Evolutionary conservation across 2,113 vertebrate genomes (phyloP), one percentile per base, ranked within the genome.

Genomic region (Myotis brandtii): DNA sequence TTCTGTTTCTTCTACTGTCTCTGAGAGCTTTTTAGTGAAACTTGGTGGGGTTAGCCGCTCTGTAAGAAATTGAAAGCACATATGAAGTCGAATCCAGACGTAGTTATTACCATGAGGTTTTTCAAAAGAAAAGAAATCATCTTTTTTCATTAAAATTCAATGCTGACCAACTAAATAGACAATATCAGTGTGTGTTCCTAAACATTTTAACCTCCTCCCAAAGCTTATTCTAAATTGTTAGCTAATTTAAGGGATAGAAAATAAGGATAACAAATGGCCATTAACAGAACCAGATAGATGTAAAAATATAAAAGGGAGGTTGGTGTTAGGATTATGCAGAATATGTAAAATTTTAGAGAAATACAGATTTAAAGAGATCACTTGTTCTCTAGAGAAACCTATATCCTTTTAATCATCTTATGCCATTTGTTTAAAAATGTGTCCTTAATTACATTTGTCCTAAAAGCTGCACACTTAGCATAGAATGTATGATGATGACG

Each of bases 11-110:
- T 99, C 99, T 9, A 99, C 97, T 25, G 97, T 98, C 98, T 99
- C 99, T 3, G 99, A 99, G 10, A 99, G 98, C 97, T 99, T 99
- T 98, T 99, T 99, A 80, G 99, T 99, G 98, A 99, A 99, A 96
- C 98, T 98, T 13, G 99, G 99, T 86, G 99, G 99, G 84, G 97
- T 99, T 97, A 99, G 99, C 79, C 99, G 98, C 97, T 99, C 99
- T 99, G 98, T 81, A 98, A 97, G 93, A 97, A 97, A 96, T 59
- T 32, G 8, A 5, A 37, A 95, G 12, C 30, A 81, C 5, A 70
- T 4, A 54, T 75, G 21, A 95, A 86, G 43, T 56, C 27, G 50
- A 83, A 87, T 76, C 20, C 34, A 85, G 59, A 91, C 73, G 62
- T 8, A 72, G 25, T 83, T 79, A 67, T 37, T 86, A 62, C 79